Conservation (phyloP, 2,113 vertebrate genomes). For the Dolichotis patagonum region DNA sequence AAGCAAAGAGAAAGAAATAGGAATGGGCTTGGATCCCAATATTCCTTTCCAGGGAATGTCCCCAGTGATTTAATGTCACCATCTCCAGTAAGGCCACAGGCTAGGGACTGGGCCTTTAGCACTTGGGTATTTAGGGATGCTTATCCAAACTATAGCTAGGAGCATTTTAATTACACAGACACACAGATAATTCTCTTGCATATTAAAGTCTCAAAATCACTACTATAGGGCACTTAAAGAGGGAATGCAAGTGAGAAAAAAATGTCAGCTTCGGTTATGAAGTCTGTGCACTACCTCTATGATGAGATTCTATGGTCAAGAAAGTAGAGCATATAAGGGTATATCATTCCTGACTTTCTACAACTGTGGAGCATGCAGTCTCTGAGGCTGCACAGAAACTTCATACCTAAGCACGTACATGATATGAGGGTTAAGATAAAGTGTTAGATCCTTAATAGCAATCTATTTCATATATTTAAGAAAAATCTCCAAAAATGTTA, state of each 20-base stretch:
- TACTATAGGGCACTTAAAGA: neutral
- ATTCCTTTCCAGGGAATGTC: neutral
- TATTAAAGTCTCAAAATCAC: neutral
- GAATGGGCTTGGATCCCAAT: neutral
- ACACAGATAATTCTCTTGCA: neutral
- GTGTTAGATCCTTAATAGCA: conserved; percentile 37
- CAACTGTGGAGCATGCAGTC: neutral
- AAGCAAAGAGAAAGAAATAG: neutral
- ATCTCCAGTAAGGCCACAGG: neutral
- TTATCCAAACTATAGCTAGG: neutral
- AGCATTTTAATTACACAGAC: neutral
- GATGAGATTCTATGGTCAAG: neutral
- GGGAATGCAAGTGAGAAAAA: neutral
- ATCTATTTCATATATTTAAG: neutral
- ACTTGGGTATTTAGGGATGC: neutral
- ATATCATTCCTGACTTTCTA: neutral
- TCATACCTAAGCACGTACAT: neutral
- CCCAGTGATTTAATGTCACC: neutral
- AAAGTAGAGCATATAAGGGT: neutral
- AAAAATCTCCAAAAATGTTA: neutral
- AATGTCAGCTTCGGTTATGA: neutral
- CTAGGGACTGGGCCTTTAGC: neutral
- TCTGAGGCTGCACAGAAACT: neutral
- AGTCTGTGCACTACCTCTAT: neutral
- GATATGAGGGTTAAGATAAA: conserved; percentile 46